phyloP scores from a whole-genome alignment of 2,113 vertebrate species.

The Pseudorectes ferrugineus region DNA sequence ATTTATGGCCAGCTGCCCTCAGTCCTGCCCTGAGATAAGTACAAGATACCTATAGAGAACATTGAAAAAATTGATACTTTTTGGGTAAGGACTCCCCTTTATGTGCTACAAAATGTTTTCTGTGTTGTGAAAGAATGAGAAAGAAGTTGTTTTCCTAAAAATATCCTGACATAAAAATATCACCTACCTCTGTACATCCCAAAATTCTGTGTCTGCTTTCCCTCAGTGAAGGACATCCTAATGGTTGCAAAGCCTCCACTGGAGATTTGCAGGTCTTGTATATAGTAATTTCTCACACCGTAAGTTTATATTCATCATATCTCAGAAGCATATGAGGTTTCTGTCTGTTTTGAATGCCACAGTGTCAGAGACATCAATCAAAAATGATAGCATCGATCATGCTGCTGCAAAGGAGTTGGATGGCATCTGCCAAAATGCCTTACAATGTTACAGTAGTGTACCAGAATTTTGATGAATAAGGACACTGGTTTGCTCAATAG shows the following conservation, averaged over 20 bases:
- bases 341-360: not conserved
- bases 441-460: not conserved
- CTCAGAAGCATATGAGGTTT: not conserved
- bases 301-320: not conserved
- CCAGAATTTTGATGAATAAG: constrained; percentile 52
- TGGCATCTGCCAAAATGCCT: constrained; percentile 43
- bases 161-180: not conserved
- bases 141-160: not conserved
- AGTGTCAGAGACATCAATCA: constrained; percentile 52
- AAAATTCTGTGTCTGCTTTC: not conserved
- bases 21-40: not conserved
- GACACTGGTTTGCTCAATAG: not conserved
- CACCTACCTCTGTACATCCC: not conserved
- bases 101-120: not conserved
- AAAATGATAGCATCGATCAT: constrained; percentile 38
- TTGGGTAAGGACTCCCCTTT: not conserved
- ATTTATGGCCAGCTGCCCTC: not conserved
- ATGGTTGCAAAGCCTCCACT: not conserved
- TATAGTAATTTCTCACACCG: not conserved
- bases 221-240: not conserved
- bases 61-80: accelerated
- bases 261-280: not conserved
- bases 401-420: not conserved
- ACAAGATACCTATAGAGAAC: not conserved
- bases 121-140: not conserved